A percentile compares a stretch with the other conserved stretches of the same genome.
phyloP scores from a whole-genome alignment of 1,140 invertebrate species.

The Piezodorus guildinii region DNA sequence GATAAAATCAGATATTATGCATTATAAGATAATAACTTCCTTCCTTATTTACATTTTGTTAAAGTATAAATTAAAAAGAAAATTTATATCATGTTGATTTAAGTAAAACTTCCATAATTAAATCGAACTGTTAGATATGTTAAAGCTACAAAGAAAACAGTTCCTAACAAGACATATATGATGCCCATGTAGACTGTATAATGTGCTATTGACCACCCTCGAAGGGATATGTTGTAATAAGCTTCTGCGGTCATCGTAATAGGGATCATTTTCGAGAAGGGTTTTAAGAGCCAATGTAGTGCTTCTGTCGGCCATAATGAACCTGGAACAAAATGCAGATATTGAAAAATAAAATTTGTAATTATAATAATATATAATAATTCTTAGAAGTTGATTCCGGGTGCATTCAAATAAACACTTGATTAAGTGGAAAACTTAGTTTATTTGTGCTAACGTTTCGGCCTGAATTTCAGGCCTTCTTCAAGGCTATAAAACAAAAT shows the following conservation, averaged over 20 bases:
- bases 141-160: background rate
- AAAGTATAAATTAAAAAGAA: too few relatives aligned
- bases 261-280: conserved; percentile 13
- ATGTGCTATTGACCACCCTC: conserved; percentile 4
- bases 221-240: conserved; percentile 19
- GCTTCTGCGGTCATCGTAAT: background rate
- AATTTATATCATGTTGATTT: background rate
- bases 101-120: conserved; percentile 4
- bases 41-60: too few relatives aligned
- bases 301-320: conserved; percentile 19
- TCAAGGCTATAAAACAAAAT: too few relatives aligned
- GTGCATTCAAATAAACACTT: too few relatives aligned
- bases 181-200: conserved; percentile 11
- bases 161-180: background rate
- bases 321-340: conserved; percentile 10
- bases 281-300: conserved; percentile 21
- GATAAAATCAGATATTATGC: too few relatives aligned
- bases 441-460: too few relatives aligned
- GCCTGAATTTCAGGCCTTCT: too few relatives aligned
- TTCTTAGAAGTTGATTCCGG: too few relatives aligned
- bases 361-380: too few relatives aligned
- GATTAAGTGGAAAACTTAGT: too few relatives aligned
- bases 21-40: too few relatives aligned
- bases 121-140: background rate
- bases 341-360: too few relatives aligned